A percentile compares a stretch with the other conserved stretches of the same genome.
Evolutionary conservation across 2,113 vertebrate species (phyloP).

Genomic region (Polypterus bichir): DNA sequence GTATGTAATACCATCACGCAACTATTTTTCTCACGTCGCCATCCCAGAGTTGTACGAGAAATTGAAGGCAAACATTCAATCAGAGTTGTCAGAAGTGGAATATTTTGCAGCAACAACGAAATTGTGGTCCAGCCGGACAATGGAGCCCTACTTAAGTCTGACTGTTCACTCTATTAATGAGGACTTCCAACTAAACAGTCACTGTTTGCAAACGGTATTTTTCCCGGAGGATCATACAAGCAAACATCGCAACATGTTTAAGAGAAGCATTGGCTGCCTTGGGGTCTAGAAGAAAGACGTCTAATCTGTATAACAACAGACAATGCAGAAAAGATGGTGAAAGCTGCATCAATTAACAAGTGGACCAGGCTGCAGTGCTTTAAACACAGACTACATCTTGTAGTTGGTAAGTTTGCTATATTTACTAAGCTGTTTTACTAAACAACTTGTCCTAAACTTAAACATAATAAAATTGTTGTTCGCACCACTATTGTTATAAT

Average conservation of each 20-base stretch:
- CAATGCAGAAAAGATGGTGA: no score
- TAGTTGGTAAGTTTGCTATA: no score
- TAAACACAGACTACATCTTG: no score
- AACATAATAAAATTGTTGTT: no score
- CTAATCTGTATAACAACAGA: background rate
- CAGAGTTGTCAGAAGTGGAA: background rate
- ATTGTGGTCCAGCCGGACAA: background rate
- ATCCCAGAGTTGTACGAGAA: background rate
- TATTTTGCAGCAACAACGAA: no score
- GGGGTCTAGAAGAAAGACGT: background rate
- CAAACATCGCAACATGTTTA: background rate
- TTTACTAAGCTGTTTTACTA: no score
- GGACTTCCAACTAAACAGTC: background rate
- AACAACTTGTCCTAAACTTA: no score
- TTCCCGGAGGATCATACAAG: background rate
- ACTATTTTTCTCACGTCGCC: no score
- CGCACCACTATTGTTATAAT: no score
- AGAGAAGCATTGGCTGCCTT: background rate
- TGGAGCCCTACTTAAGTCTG: background rate
- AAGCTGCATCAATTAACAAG: no score
- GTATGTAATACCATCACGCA: background rate
- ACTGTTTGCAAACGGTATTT: background rate
- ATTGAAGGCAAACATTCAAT: background rate
- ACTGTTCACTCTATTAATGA: background rate
- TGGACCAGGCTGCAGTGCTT: no score